Evolutionary conservation across 2,888 invertebrate species (phyloP).

Genomic region (Hololepta plana): DNA sequence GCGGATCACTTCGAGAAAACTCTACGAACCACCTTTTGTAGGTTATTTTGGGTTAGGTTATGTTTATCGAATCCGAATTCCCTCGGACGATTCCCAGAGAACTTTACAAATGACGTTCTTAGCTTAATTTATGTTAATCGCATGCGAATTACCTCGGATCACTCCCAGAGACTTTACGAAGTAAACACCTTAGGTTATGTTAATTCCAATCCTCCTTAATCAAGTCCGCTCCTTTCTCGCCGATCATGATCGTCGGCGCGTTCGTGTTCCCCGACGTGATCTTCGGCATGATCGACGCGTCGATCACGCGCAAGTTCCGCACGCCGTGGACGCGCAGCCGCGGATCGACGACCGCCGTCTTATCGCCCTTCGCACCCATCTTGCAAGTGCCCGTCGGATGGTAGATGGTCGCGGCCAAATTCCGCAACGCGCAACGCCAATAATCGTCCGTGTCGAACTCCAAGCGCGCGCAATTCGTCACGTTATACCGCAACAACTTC

Average conservation of each 20-base stretch:
- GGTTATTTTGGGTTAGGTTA: no score
- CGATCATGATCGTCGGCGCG: slow-evolving; percentile 79
- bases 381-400: slow-evolving; percentile 75
- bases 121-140: no score
- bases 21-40: no score
- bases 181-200: no score
- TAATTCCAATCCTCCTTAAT: slow-evolving; percentile 67
- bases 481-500: slow-evolving; percentile 13
- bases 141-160: no score
- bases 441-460: slow-evolving; percentile 41
- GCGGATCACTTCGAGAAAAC: no score
- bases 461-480: slow-evolving; percentile 32
- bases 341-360: slow-evolving; percentile 70
- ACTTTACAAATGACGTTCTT: no score
- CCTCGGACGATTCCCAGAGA: no score
- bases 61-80: no score
- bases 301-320: slow-evolving; percentile 59
- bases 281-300: slow-evolving; percentile 76
- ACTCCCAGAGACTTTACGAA: no score
- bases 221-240: slow-evolving; percentile 70
- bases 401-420: slow-evolving; percentile 75
- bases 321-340: slow-evolving; percentile 59
- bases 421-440: slow-evolving; percentile 70
- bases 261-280: slow-evolving; percentile 78
- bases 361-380: slow-evolving; percentile 67